These are phyloP conservation scores for Umimayanthus chanpuru DNA, from an alignment of 92 coral and sea anemone genomes.

Conservation along the genomic window DNA sequence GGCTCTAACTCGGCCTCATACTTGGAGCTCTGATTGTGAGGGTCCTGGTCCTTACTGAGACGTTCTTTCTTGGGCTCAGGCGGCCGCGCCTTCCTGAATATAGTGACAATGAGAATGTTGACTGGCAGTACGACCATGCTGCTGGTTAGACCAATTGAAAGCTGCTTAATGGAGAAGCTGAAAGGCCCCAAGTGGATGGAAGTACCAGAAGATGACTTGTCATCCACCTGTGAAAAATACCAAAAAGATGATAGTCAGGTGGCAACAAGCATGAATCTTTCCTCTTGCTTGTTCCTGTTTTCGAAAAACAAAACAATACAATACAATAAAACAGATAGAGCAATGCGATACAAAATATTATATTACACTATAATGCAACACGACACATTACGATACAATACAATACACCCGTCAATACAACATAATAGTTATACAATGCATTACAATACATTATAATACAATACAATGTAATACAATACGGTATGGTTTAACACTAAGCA, in stretches of 20 bases:
- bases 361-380: too few species aligned
- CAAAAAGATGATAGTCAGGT: neutral
- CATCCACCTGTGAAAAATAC: constrained; percentile 57
- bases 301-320: neutral
- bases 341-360: neutral
- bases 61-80: constrained; percentile 54
- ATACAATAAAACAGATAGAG: neutral
- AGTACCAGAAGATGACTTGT: constrained; percentile 84
- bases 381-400: too few species aligned
- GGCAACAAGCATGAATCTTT: neutral
- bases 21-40: constrained; percentile 66
- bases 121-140: constrained; percentile 93
- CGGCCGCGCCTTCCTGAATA: constrained; percentile 91
- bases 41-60: constrained; percentile 65
- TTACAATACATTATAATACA: neutral
- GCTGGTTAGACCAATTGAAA: constrained; percentile 91
- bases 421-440: too few species aligned
- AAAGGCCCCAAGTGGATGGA: constrained; percentile 91
- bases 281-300: neutral
- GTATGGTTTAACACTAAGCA: neutral
- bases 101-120: constrained; percentile 81
- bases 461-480: neutral
- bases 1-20: constrained; percentile 57
- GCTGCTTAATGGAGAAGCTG: constrained; percentile 88
- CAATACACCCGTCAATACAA: too few species aligned